phyloP scores from a whole-genome alignment of 2,797 vertebrate genomes.

The Sciaenops ocellatus region DNA sequence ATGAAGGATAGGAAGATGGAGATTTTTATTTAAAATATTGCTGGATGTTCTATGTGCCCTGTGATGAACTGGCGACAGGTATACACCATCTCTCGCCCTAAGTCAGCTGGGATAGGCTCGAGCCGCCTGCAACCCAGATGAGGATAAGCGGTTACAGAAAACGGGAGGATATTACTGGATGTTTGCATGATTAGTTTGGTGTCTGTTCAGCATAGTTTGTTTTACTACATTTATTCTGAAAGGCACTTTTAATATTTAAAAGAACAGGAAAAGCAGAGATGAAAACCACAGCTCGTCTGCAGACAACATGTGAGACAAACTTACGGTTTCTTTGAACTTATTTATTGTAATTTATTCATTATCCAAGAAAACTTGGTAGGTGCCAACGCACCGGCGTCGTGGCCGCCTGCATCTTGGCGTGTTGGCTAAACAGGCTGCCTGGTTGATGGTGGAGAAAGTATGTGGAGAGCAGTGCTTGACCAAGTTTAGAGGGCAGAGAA shows the following conservation, averaged over 20 bases:
- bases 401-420: constrained; percentile 33
- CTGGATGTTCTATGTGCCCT: too few relatives aligned
- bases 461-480: constrained; percentile 29
- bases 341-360: too few relatives aligned
- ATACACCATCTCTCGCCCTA: too few relatives aligned
- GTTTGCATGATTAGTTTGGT: neutral
- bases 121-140: too few relatives aligned
- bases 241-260: neutral
- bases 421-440: constrained; percentile 60
- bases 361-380: neutral
- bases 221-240: neutral
- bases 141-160: too few relatives aligned
- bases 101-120: too few relatives aligned
- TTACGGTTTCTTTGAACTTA: neutral
- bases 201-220: neutral
- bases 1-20: neutral
- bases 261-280: neutral
- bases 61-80: too few relatives aligned
- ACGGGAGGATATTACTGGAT: neutral
- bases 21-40: too few relatives aligned
- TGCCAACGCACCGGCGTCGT: neutral
- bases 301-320: neutral
- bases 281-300: neutral
- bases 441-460: constrained; percentile 32
- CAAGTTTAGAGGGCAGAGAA: constrained; percentile 41